Base-by-base conservation (phyloP, 2,888 invertebrate species). In the Lasioglossum leucozonium region DNA sequence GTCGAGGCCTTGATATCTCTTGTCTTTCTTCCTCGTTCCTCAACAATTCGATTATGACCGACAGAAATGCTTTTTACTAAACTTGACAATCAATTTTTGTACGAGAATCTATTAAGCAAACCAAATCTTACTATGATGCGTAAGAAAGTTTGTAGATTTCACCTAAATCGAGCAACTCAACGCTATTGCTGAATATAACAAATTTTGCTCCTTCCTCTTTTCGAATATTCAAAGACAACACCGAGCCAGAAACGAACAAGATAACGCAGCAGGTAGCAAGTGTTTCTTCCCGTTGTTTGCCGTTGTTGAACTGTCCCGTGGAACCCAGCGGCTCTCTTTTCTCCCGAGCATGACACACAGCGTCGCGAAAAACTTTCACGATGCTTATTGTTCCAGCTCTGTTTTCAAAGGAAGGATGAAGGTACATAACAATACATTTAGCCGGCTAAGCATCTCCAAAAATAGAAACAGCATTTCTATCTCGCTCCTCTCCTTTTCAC, bases 241-340 rank as follows among this genome's bases (percentile, higher is more conserved):
- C 37, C 11, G 37, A n/a, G 22, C 34, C 22, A n/a, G 22, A 37
- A 40, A 69, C 34, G 34, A 69, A 69, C n/a, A 40, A 37, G 40
- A 40, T 69, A 69, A n/a, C 5, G n/a, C 37, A 40, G 40, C 37
- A 40, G 37, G 40, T 69, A 69, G n/a, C 40, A 69, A 40, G 69
- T 69, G 69, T 40, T 37, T 69, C 40, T 40, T 69, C 40, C 40
- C n/a, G 40, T 69, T 69, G 69, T 69, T 69, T 40, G 69, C 40
- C 13, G 40, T 69, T 69, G 37, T 69, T 69, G 69, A 69, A 69
- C 34, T 69, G 34, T 69, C 22, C n/a, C 69, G 0, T 13, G 22
- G n/a, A 40, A 40, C 40, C 13, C 13, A 40, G 40, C 40, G 40
- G 67, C 40, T n/a, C 13, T 40, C 69, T 69, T 69, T 40, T 40